A percentile compares a stretch with the other conserved stretches of the same genome.
Conservation (phyloP, 2,888 invertebrate genomes). For the Cheilosia variabilis region DNA sequence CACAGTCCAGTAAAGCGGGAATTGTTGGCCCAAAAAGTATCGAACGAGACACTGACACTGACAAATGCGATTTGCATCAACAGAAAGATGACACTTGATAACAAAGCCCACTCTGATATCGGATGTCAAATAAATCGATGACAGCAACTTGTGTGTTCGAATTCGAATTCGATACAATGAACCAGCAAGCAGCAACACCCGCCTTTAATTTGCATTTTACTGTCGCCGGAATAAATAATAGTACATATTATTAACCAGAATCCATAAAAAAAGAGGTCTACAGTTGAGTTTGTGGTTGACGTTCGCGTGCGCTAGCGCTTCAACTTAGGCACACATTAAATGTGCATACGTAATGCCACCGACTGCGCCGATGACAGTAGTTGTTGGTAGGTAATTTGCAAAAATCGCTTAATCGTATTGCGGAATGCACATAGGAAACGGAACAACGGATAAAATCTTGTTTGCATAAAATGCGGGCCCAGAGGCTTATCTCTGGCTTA, state of each 20-base stretch:
- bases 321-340: constrained; percentile 8
- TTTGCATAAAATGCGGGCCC: constrained; percentile 57
- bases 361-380: constrained; percentile 15
- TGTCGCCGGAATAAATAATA: constrained; percentile 64
- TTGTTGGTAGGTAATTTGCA: constrained; percentile 50
- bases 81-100: constrained; percentile 8
- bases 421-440: constrained; percentile 70
- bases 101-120: neutral
- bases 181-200: constrained; percentile 37
- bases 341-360: neutral
- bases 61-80: constrained; percentile 19
- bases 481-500: constrained; percentile 32
- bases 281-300: neutral
- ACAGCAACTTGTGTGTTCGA: constrained; percentile 10
- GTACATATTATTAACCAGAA: constrained; percentile 48
- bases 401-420: constrained; percentile 55
- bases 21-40: no score
- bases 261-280: constrained; percentile 44
- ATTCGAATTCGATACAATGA: constrained; percentile 25
- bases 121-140: neutral
- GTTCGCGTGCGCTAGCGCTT: constrained; percentile 7
- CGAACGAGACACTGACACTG: neutral
- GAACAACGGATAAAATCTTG: constrained; percentile 62
- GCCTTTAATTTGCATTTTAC: constrained; percentile 63
- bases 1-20: no score